Base-by-base conservation (phyloP, 2,888 invertebrate genomes). In the Oxyteleia sp. region DNA sequence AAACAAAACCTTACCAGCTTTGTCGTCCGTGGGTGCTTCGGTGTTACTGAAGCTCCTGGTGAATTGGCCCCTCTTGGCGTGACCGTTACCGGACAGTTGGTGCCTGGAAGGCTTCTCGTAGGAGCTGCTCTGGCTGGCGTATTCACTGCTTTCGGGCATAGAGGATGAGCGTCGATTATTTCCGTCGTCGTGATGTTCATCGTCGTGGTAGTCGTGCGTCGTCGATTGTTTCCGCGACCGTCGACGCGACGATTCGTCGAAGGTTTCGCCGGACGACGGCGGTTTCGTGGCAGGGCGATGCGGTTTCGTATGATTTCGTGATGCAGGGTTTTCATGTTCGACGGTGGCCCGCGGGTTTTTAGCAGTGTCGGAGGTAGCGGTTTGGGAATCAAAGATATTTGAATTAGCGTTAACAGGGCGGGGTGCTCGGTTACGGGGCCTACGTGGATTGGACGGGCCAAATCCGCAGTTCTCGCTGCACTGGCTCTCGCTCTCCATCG, bases 31-130 rank as follows among this genome's bases (percentile, higher is more conserved):
- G n/a, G n/a, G n/a, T n/a, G n/a, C n/a, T n/a, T n/a, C n/a, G n/a
- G 97, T 96, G 93, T 97, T 97, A 89, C 97, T 97, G 85, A 97
- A 95, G 94, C 97, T 97, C 89, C 97, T 95, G 72, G 96, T 96
- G 91, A 97, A 97, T 87, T 95, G 94, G 78, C 92, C 92, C 91
- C 95, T 93, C 92, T 95, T 90, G 35, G 95, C 94, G 80, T 95
- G 95, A 13, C 95, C 91, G 76, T 89, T 90, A 55, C 90, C 93
- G 55, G 88, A 82, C 29, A 86, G 87, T 69, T 88, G 91, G 87
- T 90, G 90, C 81, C 92, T 90, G 87, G 91, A 87, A 29, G 90
- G 87, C 84, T 92, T 93, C 88, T 93, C 93, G 87, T 93, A 93
- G 18, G 93, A 92, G 83, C 92, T 84, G 86, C 92, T 89, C 87